A percentile compares a stretch with the other conserved stretches of the same genome.
Evolutionary conservation across 2,797 vertebrate genomes (phyloP).

Genomic region (Channa striata): DNA sequence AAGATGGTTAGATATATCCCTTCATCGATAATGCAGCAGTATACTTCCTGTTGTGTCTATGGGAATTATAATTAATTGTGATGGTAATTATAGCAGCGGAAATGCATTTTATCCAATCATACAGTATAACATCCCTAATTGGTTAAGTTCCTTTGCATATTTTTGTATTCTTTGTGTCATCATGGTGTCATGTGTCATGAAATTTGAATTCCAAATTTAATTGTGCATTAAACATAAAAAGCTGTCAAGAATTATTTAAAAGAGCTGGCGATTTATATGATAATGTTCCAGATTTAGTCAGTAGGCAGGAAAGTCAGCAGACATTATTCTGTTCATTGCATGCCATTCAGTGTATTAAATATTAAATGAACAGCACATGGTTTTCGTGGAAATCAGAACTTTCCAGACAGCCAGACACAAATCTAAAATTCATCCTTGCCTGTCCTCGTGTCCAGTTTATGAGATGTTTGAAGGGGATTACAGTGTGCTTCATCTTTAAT

Average conservation of each 20-base stretch:
- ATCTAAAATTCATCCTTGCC: constrained; percentile 36
- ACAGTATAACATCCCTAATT: neutral
- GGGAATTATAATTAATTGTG: too few species aligned
- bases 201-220: neutral
- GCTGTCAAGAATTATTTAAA: constrained; percentile 8
- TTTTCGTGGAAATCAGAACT: constrained; percentile 34
- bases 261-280: constrained; percentile 35
- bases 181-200: neutral
- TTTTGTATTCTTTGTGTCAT: constrained; percentile 10
- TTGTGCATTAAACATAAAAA: constrained; percentile 11
- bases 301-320: neutral
- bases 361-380: constrained; percentile 27
- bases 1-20: neutral
- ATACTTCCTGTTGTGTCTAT: neutral
- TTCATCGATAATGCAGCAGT: neutral
- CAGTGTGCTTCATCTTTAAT: constrained; percentile 39
- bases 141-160: neutral
- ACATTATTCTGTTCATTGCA: constrained; percentile 39
- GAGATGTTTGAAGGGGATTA: constrained; percentile 43
- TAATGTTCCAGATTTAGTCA: constrained; percentile 37
- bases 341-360: constrained; percentile 20
- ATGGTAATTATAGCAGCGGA: neutral
- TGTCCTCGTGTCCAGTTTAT: constrained; percentile 34
- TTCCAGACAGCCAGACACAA: constrained; percentile 14
- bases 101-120: neutral